Evolutionary conservation across 2,113 vertebrate species (phyloP).

Genomic region (Corydoras sp.): DNA sequence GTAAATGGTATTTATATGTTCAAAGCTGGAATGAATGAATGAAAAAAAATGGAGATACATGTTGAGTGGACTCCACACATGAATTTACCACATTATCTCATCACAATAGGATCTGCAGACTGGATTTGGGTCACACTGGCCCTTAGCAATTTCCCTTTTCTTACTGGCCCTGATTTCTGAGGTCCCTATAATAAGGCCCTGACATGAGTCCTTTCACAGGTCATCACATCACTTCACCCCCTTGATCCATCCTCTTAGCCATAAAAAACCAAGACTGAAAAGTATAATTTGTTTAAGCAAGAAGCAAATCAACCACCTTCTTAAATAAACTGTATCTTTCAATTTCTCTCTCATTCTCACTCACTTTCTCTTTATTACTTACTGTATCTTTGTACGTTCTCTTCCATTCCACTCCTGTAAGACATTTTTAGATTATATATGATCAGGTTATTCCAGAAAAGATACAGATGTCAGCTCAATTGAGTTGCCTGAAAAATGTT

Average conservation of each 20-base stretch:
- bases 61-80: background rate
- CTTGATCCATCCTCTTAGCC: slow-evolving; percentile 1
- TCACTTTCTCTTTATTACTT: too few relatives aligned
- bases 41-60: background rate
- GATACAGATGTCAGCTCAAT: too few relatives aligned
- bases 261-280: background rate
- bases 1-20: too few relatives aligned
- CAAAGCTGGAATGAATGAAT: too few relatives aligned
- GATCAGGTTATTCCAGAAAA: too few relatives aligned
- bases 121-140: slow-evolving; percentile 8
- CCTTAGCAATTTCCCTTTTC: background rate
- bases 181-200: background rate
- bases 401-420: too few relatives aligned
- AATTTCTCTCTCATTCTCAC: slow-evolving; percentile 3
- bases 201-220: background rate
- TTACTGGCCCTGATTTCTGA: background rate
- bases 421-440: too few relatives aligned
- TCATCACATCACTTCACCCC: background rate
- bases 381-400: too few relatives aligned
- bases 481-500: too few relatives aligned
- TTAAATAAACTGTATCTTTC: too few relatives aligned
- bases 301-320: too few relatives aligned
- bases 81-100: background rate
- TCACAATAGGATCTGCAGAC: background rate
- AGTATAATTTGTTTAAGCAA: background rate